Evolutionary conservation across 1,140 invertebrate species (phyloP), one percentile per base, ranked within the genome.

Genomic region (Drosophila santomea): DNA sequence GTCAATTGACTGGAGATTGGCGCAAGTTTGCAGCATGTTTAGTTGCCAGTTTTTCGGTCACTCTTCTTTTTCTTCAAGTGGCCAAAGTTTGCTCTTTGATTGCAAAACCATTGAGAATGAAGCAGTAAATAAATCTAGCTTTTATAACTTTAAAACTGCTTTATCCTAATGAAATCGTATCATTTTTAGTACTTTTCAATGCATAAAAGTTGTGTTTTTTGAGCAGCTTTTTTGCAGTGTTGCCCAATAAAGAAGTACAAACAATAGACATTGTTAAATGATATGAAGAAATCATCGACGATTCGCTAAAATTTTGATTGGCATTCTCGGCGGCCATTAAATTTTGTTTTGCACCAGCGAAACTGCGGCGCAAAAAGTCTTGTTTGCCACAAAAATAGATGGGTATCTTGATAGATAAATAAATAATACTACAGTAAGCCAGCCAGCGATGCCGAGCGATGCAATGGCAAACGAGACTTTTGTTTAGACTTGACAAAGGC

Each of bases 1-100:
- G 77, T 80, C 77, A 80, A 80, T 80, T 80, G 77, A 80, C 57
- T 77, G 28, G 63, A 60, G 56, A 14, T 80, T 80, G 62, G 61
- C 57, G 61, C 77, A 79, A 80, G 62, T 80, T 68, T 57, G 41
- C 35, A 76, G 43, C 52, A 63, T 59, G 54, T 78, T 60, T 41
- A 36, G 54, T 54, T 51, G 47, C 61, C 54, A 54, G 48, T 66
- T 74, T 74, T 69, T 43, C 38, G 32, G 32, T 3, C 32, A 3
- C 32, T 51, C 36, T 35, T n/a, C 47, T 15, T 69, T 20, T 12
- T 25, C 45, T 52, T 17, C 17, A 25, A 28, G 48, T 44, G 32
- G 61, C 32, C 50, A 36, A 57, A 59, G 35, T 17, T 50, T 55
- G 35, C 17, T 57, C 39, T 54, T 74, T 54, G 44, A 74, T 56